Conservation (phyloP, 1,140 invertebrate genomes). For the Coelopa frigida region DNA sequence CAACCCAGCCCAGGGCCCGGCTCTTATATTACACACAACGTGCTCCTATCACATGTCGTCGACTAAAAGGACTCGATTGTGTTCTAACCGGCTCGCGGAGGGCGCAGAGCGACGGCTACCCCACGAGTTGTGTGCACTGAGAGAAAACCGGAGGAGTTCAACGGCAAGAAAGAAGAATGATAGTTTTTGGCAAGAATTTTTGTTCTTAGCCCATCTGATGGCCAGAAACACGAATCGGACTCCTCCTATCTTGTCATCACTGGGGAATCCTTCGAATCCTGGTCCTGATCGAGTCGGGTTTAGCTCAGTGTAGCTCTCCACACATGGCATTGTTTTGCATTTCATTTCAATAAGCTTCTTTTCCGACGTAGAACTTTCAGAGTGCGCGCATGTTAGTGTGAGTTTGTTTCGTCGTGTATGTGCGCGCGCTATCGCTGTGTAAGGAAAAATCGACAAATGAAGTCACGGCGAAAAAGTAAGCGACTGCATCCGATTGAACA, state of each 20-base stretch:
- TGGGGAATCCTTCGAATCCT: too few species aligned
- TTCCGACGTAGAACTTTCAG: too few species aligned
- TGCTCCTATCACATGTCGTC: neutral
- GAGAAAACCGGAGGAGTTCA: too few species aligned
- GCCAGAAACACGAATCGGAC: too few species aligned
- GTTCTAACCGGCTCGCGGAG: slow-evolving; percentile 1
- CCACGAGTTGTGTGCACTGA: too few species aligned
- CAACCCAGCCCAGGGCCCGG: neutral
- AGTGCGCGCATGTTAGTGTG: too few species aligned
- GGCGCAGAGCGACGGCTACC: neutral
- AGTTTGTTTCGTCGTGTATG: slow-evolving; percentile 2
- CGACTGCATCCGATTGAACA: neutral
- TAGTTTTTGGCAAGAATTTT: too few species aligned
- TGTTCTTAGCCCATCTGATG: too few species aligned
- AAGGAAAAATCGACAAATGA: slow-evolving; percentile 7
- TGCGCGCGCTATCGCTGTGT: slow-evolving; percentile 3
- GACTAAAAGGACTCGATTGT: slow-evolving; percentile 3
- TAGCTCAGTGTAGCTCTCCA: neutral
- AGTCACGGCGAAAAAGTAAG: neutral
- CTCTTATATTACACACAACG: neutral
- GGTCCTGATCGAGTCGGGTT: too few species aligned
- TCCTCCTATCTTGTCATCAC: too few species aligned
- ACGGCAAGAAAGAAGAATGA: too few species aligned
- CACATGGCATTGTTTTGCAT: slow-evolving; percentile 3
- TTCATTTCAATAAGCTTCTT: too few species aligned